Evolutionary conservation across 1,140 invertebrate species (phyloP).

Genomic region (Sipha flava): DNA sequence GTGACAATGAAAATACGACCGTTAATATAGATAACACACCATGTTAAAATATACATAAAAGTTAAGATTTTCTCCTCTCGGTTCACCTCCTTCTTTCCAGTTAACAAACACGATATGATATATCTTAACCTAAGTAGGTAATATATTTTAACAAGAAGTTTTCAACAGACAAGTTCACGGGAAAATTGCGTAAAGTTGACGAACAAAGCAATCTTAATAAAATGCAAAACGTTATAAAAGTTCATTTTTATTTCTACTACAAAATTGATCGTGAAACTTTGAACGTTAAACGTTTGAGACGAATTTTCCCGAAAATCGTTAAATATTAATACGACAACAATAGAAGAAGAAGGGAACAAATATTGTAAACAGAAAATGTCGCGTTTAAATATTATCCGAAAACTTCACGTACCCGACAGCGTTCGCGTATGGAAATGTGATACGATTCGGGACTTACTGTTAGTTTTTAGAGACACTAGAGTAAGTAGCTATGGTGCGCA

Average conservation of each 20-base stretch:
- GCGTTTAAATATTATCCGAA: neutral
- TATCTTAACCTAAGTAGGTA: neutral
- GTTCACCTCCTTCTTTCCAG: no score
- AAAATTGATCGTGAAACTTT: neutral
- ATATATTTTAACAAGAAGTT: conserved; percentile 7
- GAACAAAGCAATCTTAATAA: conserved; percentile 9
- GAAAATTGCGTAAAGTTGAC: neutral
- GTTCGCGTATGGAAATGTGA: neutral
- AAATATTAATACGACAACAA: no score
- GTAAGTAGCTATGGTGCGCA: no score
- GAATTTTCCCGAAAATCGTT: neutral
- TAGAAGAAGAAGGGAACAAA: neutral
- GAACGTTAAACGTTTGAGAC: neutral
- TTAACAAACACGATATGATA: neutral
- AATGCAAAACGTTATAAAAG: neutral
- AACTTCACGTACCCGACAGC: neutral
- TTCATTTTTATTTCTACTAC: neutral
- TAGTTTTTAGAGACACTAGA: neutral
- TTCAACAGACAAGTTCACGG: neutral
- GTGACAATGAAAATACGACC: no score
- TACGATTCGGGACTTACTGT: neutral
- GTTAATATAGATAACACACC: neutral
- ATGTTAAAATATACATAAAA: neutral
- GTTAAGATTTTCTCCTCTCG: neutral
- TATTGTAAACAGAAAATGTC: neutral